Base-by-base conservation (phyloP, 2,113 vertebrate genomes). In the Mastomys coucha region DNA sequence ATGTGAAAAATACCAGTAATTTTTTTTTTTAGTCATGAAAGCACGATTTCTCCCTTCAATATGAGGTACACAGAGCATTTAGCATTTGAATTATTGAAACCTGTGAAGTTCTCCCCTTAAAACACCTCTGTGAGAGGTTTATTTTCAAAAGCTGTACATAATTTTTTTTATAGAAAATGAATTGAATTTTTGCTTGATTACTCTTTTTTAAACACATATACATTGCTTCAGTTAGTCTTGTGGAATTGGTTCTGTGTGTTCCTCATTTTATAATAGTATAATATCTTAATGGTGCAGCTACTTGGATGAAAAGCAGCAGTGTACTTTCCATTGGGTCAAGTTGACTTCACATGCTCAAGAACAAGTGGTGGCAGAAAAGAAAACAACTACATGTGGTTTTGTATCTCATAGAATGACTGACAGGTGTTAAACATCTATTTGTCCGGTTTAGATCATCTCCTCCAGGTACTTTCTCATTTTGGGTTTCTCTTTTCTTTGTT, bases 141-240 rank as follows among this genome's bases (percentile, higher is more conserved):
- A 2, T 1, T 6, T 9, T 65, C 14, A 65, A 39, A 76, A 76
- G 33, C 4, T 73, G 6, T 73, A 82, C 31, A 65, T 91, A 67
- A 94, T 87, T 92, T 89, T 97, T 63, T 97, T 95, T 86, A 75
- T 91, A 67, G 86, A 78, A 96, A 97, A 94, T 91, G 89, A 95
- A 75, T 12, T 91, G 82, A 86, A 75, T 73, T 95, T 96, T 89
- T 45, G 17, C 86, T 88, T 96, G 86, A 96, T 95, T 96, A 92
- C 85, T 87, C n/a, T 78, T 89, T 89, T 96, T 89, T 82, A 89
- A 91, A 95, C 88, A 22, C 63, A 63, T 60, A 89, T 77, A 75
- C 76, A 88, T 92, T 88, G 65, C 85, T 91, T 14, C 0, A 93
- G 88, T 93, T 39, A 78, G 16, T 89, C 60, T 92, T 91, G 22